These are phyloP conservation scores for Porites divaricata DNA, from an alignment of 92 coral and sea anemone genomes.

Conservation along the genomic window DNA sequence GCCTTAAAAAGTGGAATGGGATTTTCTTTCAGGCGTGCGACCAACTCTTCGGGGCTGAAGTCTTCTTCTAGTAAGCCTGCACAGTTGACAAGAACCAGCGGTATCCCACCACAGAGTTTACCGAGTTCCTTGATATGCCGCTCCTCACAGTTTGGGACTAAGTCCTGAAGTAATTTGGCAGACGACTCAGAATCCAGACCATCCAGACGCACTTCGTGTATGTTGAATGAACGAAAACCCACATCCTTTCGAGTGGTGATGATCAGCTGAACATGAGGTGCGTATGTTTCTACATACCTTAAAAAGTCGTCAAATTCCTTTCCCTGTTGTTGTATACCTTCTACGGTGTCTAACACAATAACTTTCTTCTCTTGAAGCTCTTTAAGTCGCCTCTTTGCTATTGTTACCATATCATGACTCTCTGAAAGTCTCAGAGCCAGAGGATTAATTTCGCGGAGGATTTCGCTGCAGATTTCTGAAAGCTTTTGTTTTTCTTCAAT, in stretches of 20 bases:
- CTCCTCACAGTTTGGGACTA: not conserved
- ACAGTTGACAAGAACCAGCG: slow-evolving; percentile 17
- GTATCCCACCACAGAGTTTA: slow-evolving; percentile 18
- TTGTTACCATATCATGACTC: slow-evolving; percentile 37
- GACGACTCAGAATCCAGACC: slow-evolving; percentile 1
- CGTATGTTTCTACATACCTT: not conserved
- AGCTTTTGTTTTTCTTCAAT: slow-evolving; percentile 12
- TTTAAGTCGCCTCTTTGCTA: slow-evolving; percentile 16
- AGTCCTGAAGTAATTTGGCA: not conserved
- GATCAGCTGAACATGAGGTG: slow-evolving; percentile 1
- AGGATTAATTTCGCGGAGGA: slow-evolving; percentile 1
- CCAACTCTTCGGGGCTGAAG: not conserved
- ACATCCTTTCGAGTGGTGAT: slow-evolving; percentile 26
- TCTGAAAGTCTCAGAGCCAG: not conserved
- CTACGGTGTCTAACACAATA: slow-evolving; percentile 61
- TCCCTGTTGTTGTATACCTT: slow-evolving; percentile 44
- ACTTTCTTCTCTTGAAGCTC: slow-evolving; percentile 21
- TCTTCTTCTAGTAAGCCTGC: not conserved
- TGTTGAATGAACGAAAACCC: slow-evolving; percentile 11
- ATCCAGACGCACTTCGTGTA: not conserved
- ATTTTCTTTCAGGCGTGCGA: not conserved
- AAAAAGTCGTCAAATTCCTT: slow-evolving; percentile 10
- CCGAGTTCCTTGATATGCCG: not conserved
- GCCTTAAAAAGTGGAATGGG: not conserved
- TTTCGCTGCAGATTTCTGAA: slow-evolving; percentile 14